Conservation (phyloP, 2,888 invertebrate species). For the Lepidonotus clava region DNA sequence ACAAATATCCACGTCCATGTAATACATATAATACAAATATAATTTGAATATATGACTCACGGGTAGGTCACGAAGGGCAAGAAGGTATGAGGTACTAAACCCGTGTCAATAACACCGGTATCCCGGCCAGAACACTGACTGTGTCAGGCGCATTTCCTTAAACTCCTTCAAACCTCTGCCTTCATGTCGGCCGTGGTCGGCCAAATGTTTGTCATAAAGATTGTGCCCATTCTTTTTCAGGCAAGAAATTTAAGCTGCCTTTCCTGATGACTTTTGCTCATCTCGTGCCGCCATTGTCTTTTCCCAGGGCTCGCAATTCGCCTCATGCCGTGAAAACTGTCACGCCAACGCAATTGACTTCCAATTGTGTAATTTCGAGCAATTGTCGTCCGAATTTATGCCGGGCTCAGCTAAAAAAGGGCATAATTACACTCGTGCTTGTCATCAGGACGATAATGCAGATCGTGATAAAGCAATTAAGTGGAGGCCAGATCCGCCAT, state of each 20-base stretch:
- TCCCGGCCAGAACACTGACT: too few relatives aligned
- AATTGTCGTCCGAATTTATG: slow-evolving; percentile 17
- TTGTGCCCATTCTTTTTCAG: not conserved
- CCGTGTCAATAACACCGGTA: too few relatives aligned
- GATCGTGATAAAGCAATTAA: slow-evolving; percentile 51
- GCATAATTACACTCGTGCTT: slow-evolving; percentile 38
- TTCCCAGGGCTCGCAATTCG: slow-evolving; percentile 15
- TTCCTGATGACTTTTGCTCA: slow-evolving; percentile 40
- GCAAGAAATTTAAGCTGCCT: slow-evolving; percentile 29
- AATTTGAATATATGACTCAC: too few relatives aligned
- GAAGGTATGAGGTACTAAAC: too few relatives aligned
- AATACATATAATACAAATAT: too few relatives aligned
- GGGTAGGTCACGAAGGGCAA: too few relatives aligned
- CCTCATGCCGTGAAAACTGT: slow-evolving; percentile 30
- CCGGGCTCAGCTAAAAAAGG: slow-evolving; percentile 18
- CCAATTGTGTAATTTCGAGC: slow-evolving; percentile 51
- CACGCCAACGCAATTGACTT: slow-evolving; percentile 52
- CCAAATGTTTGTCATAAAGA: not conserved
- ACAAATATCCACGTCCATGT: too few relatives aligned
- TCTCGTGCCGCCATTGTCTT: slow-evolving; percentile 24
- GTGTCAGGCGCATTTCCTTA: too few relatives aligned
- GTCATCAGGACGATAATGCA: slow-evolving; percentile 46
- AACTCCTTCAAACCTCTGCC: too few relatives aligned
- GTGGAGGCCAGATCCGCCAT: slow-evolving; percentile 36
- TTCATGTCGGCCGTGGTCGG: too few relatives aligned